Evolutionary conservation across 2,113 vertebrate species (phyloP).

Genomic region (Xyrauchen texanus): DNA sequence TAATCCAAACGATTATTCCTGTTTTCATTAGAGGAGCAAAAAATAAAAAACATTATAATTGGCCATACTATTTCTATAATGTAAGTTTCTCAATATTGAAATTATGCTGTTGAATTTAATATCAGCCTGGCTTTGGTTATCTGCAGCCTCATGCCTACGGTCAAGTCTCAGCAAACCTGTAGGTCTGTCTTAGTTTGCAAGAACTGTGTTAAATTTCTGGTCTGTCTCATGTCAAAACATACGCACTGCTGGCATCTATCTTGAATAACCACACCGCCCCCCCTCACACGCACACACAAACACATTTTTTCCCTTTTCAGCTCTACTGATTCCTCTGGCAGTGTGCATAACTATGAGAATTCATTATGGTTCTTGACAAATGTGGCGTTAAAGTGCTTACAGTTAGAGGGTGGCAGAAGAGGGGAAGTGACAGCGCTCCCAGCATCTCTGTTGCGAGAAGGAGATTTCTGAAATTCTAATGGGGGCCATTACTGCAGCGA

Average conservation of each 20-base stretch:
- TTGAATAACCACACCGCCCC: neutral
- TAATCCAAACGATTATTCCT: too few relatives aligned
- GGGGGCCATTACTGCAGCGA: constrained; percentile 48
- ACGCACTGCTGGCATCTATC: constrained; percentile 38
- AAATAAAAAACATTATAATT: too few relatives aligned
- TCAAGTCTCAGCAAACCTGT: too few relatives aligned
- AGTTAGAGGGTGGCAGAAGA: constrained; percentile 46
- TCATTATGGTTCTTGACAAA: constrained; percentile 52
- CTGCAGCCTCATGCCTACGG: too few relatives aligned
- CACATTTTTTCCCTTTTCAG: constrained; percentile 35
- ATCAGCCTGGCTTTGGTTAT: too few relatives aligned
- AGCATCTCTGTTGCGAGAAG: constrained; percentile 35
- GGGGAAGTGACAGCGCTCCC: constrained; percentile 42
- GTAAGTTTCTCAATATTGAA: too few relatives aligned
- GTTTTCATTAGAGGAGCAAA: too few relatives aligned
- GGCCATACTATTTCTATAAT: too few relatives aligned
- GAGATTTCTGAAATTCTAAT: constrained; percentile 56
- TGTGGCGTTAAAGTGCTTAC: constrained; percentile 56
- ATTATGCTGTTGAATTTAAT: too few relatives aligned
- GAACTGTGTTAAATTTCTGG: neutral
- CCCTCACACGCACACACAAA: neutral
- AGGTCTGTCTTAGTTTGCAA: too few relatives aligned
- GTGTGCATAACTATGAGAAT: constrained; percentile 50
- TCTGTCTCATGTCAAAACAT: neutral
- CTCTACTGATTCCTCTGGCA: constrained; percentile 49